These are phyloP conservation scores for Polypterus bichir DNA, from an alignment of 2,113 vertebrate genomes.

Conservation along the genomic window DNA sequence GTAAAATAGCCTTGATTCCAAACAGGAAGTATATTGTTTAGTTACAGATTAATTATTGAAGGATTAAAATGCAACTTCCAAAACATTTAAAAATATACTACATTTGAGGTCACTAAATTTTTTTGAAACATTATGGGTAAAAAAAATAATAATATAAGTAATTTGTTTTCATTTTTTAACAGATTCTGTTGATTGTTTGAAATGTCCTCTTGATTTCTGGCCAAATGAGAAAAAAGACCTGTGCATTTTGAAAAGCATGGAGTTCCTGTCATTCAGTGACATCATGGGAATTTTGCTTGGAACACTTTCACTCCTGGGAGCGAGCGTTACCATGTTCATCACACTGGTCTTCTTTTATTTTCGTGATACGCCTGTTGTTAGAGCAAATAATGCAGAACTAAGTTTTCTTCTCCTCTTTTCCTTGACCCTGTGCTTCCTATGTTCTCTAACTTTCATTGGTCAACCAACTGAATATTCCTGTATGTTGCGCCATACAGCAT, in stretches of 20 bases:
- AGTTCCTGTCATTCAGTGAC: not conserved
- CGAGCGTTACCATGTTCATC: not conserved
- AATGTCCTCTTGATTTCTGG: conserved; percentile 3
- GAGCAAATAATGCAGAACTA: conserved; percentile 2
- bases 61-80: too few species aligned
- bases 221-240: not conserved
- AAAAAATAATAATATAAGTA: too few species aligned
- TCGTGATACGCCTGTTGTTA: not conserved
- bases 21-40: too few species aligned
- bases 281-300: conserved; percentile 1
- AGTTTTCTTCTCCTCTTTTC: conserved; percentile 4
- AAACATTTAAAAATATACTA: too few species aligned
- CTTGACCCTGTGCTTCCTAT: conserved; percentile 1
- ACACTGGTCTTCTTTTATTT: not conserved
- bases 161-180: not conserved
- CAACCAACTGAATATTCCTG: conserved; percentile 2
- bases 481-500: conserved; percentile 4
- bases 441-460: conserved; percentile 5
- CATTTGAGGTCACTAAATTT: too few species aligned
- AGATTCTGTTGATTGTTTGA: conserved; percentile 3
- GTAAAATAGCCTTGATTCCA: too few species aligned
- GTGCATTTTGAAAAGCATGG: not conserved
- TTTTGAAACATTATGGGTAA: too few species aligned
- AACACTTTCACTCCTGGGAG: not conserved
- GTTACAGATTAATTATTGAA: too few species aligned